Conservation (phyloP, 2,888 invertebrate genomes). For the Campaea margaritaria region DNA sequence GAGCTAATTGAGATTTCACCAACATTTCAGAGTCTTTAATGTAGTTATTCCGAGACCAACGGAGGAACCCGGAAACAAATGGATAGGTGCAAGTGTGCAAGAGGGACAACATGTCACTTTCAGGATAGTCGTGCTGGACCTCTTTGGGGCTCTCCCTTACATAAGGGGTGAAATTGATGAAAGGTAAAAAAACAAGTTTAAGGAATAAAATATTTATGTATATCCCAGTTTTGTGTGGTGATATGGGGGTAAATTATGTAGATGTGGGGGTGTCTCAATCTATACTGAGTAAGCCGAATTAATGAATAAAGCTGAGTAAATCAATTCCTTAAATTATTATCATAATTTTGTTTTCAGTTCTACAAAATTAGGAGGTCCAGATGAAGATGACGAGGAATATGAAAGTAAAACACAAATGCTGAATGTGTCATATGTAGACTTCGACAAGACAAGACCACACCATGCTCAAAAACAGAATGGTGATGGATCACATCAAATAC, state of each 20-base stretch:
- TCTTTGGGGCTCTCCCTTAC: constrained; percentile 86
- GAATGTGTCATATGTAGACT: constrained; percentile 71
- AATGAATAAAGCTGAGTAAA: too few species aligned
- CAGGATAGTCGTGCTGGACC: constrained; percentile 84
- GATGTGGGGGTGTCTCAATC: too few species aligned
- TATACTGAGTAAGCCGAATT: too few species aligned
- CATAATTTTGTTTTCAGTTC: constrained; percentile 54
- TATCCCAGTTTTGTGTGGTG: too few species aligned
- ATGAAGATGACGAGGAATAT: constrained; percentile 57
- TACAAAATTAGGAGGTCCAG: constrained; percentile 57
- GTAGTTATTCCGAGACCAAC: constrained; percentile 87
- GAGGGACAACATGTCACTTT: constrained; percentile 87
- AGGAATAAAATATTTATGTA: background rate
- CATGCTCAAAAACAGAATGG: constrained; percentile 57
- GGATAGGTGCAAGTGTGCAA: constrained; percentile 84
- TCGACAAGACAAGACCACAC: constrained; percentile 75
- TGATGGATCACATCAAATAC: constrained; percentile 52
- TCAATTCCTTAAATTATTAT: too few species aligned
- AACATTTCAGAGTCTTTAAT: constrained; percentile 85
- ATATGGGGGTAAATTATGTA: too few species aligned
- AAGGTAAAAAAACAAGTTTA: constrained; percentile 57
- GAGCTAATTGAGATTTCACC: background rate
- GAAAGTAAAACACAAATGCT: constrained; percentile 55
- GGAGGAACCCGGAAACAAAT: constrained; percentile 77
- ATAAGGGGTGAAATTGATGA: constrained; percentile 86